Base-by-base conservation (phyloP, 2,797 vertebrate genomes). In the Anabas testudineus region DNA sequence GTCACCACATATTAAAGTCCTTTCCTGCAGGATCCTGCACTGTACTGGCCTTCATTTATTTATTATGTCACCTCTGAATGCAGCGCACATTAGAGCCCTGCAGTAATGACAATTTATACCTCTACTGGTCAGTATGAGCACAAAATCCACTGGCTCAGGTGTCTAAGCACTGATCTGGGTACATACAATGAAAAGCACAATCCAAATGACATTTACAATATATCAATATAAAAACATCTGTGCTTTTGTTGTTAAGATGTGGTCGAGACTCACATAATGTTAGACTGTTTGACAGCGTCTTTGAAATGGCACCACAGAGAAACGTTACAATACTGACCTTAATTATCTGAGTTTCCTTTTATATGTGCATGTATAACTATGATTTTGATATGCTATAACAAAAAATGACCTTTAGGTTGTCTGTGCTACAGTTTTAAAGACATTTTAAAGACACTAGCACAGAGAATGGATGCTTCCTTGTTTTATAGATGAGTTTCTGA, bases 31-130 rank as follows among this genome's bases (percentile, higher is more conserved):
- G 30, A 60, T 46, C 4, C 36, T 18, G 69, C 56, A 30, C 46
- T 10, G 10, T 12, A 7, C 73, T 5, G 21, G 8, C 32, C 45
- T 75, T 68, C 42, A 32, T 32, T 32, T 32, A 85, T 83, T 68
- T 39, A 70, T 81, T 70, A 82, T 24, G 60, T 69, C 52, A 73
- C 71, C 63, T 54, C 48, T 56, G 32, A 78, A 76, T 49, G 56
- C 58, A 47, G 73, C 14, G 10, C 46, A 52, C 61, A 76, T 43
- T 63, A 3, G 0, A 76, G 47, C 12, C 42, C 30, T 0, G 26
- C 47, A 19, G 52, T 57, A 56, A 69, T 55, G 18, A 34, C 68
- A 22, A 51, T 48, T 66, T 77, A 36, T 47, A 2, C 30, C 30
- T 30, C 28, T 10, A 32, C 52, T 7, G 54, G 72, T 71, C 67